These are phyloP conservation scores for Lacerta viridis DNA, from an alignment of 2,797 vertebrate species.

Conservation along the genomic window DNA sequence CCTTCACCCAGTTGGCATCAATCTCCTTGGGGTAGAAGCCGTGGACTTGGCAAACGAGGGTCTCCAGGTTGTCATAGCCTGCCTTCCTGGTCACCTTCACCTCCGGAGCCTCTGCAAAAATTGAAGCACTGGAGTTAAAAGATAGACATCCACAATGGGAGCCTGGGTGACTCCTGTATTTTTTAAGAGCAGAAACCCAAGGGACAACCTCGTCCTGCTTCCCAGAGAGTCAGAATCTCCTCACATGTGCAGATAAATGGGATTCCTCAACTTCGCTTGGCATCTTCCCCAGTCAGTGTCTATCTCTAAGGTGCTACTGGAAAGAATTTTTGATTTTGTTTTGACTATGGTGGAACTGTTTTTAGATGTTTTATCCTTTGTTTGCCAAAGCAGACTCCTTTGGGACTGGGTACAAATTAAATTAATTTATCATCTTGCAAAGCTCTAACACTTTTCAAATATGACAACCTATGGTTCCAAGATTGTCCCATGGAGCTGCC, in stretches of 20 bases:
- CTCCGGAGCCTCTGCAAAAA: background rate
- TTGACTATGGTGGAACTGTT: no score
- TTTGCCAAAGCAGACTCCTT: no score
- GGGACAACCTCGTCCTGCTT: background rate
- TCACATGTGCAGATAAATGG: background rate
- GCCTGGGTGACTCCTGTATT: background rate
- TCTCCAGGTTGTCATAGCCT: background rate
- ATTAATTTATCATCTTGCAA: no score
- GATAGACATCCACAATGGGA: background rate
- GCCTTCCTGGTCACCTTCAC: background rate
- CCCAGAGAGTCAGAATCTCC: background rate
- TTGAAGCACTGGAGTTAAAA: background rate
- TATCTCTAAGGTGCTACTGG: no score
- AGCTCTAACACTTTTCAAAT: no score
- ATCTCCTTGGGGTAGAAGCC: slow-evolving; percentile 16
- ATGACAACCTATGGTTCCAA: no score
- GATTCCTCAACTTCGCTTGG: no score
- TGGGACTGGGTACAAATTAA: no score
- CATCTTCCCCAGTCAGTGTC: no score
- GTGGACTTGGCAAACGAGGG: background rate
- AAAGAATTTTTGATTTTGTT: no score
- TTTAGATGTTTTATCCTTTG: no score
- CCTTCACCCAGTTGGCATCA: background rate
- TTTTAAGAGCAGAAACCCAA: background rate
- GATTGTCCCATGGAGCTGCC: background rate